phyloP scores from a whole-genome alignment of 2,797 vertebrate genomes.

The Alauda arvensis region DNA sequence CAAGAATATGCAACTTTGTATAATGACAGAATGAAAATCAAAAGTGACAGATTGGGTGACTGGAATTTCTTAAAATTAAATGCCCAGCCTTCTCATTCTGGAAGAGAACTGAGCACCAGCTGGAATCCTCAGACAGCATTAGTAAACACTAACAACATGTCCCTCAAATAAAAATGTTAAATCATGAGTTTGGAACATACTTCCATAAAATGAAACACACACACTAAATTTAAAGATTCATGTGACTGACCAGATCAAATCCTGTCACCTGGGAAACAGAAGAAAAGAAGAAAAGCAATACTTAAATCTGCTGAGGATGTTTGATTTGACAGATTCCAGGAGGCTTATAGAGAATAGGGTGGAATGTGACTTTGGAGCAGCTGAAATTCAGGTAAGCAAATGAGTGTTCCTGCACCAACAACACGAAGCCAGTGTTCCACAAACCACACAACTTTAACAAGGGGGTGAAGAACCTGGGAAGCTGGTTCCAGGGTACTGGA shows the following conservation, averaged over 20 bases:
- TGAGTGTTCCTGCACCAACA: not conserved
- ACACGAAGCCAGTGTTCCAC: not conserved
- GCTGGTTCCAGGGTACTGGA: too few species aligned
- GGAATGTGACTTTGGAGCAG: not conserved
- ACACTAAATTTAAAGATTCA: not conserved
- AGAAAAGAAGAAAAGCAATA: not conserved
- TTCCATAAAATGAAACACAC: not conserved
- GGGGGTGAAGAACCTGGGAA: not conserved
- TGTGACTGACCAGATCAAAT: not conserved
- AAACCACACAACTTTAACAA: not conserved
- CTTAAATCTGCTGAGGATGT: not conserved
- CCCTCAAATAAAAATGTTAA: not conserved
- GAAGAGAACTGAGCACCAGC: conserved; percentile 28
- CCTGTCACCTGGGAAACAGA: not conserved
- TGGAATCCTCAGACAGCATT: not conserved
- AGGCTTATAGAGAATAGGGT: not conserved
- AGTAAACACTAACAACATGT: conserved; percentile 17
- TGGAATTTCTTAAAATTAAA: not conserved
- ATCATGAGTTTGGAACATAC: not conserved
- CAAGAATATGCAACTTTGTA: not conserved
- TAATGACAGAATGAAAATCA: not conserved
- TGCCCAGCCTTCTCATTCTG: not conserved
- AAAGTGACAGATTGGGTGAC: not conserved
- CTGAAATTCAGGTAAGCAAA: not conserved
- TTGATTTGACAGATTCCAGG: not conserved